phyloP scores from a whole-genome alignment of 2,888 invertebrate species.

The Athalia cordata region DNA sequence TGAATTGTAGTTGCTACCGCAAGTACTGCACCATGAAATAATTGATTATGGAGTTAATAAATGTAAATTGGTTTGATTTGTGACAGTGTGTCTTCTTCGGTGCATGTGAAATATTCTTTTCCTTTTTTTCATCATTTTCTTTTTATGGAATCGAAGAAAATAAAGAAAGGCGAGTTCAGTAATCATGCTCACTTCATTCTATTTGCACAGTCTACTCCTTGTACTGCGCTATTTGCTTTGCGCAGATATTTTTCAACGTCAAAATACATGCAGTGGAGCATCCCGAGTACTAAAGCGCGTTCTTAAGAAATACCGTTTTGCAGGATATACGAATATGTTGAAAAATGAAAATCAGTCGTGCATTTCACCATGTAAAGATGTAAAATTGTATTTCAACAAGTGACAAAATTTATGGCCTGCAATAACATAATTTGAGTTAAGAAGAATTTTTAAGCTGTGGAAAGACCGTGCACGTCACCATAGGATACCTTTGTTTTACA shows the following conservation, averaged over 20 bases:
- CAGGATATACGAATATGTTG: too few species aligned
- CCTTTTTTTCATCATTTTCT: too few species aligned
- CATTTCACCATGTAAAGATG: neutral
- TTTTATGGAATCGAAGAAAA: neutral
- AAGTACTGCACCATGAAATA: conserved; percentile 54
- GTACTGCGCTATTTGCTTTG: conserved; percentile 9
- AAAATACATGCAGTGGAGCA: neutral
- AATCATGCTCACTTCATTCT: conserved; percentile 6
- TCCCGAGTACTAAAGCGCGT: too few species aligned
- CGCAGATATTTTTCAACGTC: neutral
- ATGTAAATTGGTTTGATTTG: conserved; percentile 30
- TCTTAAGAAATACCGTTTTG: too few species aligned
- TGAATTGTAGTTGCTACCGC: conserved; percentile 47
- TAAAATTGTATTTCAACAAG: neutral
- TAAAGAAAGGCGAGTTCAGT: too few species aligned
- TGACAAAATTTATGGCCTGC: neutral
- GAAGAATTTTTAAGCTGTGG: conserved; percentile 51
- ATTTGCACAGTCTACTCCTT: too few species aligned
- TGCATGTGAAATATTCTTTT: conserved; percentile 15
- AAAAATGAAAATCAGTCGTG: neutral
- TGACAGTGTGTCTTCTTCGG: conserved; percentile 12
- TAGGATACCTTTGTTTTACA: conserved; percentile 59
- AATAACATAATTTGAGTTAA: neutral
- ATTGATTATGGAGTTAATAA: conserved; percentile 43
- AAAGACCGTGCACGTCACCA: conserved; percentile 61